Base-by-base conservation (phyloP, 2,888 invertebrate species). In the Drosophila phalerata region DNA sequence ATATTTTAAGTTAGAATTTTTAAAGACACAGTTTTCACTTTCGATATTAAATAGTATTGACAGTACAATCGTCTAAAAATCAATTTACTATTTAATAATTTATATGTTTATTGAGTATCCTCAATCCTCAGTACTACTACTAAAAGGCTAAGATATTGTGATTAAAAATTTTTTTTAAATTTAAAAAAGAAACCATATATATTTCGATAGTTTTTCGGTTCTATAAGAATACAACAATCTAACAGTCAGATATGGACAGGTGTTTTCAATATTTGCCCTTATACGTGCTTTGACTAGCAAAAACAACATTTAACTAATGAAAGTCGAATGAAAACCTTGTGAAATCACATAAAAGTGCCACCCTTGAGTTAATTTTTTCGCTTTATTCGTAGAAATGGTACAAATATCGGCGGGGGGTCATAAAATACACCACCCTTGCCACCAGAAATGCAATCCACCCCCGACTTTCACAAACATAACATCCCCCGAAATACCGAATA, bases 331-430 rank as follows among this genome's bases (percentile, higher is more conserved):
- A 11, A 49, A 55, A 57, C 55, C 40, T 56, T 43, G 48, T 49
- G 58, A 66, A 74, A 74, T 74, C 74, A 62, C 65, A 74, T 70
- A 51, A 43, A 58, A 66, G 25, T 74, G 74, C 74, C 66, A 75
- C 74, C 74, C 74, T 62, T 45, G 42, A 62, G 58, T 58, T 55
- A 40, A 61, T 65, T 57, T 45, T 61, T 57, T 73, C 40, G 52
- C 49, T 58, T 61, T 43, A 43, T 55, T 66, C 57, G 47, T 58
- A 40, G 51, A 65, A 70, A 70, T 70, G 56, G 19, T 53, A 17
- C 47, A 53, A 52, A 19, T 58, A 58, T 58, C 60, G 38, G 66
- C 55, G 62, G 67, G 73, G 70, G 71, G 73, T 72, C 72, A 68
- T 57, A 64, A 61, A 53, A 70, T 52, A 43, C 62, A 58, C 71